phyloP scores from a whole-genome alignment of 2,888 invertebrate species.

The Pheosia gnoma region DNA sequence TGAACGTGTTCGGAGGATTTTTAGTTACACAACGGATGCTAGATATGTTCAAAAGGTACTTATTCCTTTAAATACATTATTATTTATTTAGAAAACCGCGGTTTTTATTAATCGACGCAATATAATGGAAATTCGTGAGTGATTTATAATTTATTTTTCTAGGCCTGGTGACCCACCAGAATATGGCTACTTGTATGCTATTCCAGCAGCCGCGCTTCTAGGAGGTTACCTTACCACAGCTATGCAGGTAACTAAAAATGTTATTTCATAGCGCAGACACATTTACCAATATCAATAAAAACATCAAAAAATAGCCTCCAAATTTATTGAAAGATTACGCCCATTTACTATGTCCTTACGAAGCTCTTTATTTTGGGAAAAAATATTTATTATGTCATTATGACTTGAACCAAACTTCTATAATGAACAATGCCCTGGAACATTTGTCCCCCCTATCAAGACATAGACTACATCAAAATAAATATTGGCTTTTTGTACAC shows the following conservation, averaged over 20 bases:
- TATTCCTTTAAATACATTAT: slow-evolving; percentile 6
- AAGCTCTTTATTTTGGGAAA: too few relatives aligned
- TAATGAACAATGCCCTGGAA: too few relatives aligned
- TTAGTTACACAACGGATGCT: slow-evolving; percentile 95
- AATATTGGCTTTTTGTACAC: too few relatives aligned
- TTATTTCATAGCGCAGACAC: neutral
- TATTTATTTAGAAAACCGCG: neutral
- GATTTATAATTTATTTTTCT: slow-evolving; percentile 5
- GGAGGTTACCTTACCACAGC: slow-evolving; percentile 87
- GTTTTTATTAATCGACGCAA: too few relatives aligned
- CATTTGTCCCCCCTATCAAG: too few relatives aligned
- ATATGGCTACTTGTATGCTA: slow-evolving; percentile 90
- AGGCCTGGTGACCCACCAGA: slow-evolving; percentile 93
- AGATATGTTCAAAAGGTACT: slow-evolving; percentile 93
- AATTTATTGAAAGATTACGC: too few relatives aligned
- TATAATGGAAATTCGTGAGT: neutral
- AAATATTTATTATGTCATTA: too few relatives aligned
- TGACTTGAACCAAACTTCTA: too few relatives aligned
- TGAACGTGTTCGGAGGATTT: slow-evolving; percentile 96
- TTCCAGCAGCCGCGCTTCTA: slow-evolving; percentile 89
- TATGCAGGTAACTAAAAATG: slow-evolving; percentile 67
- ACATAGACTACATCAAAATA: too few relatives aligned
- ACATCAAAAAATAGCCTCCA: too few relatives aligned
- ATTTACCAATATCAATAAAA: too few relatives aligned
- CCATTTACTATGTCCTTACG: too few relatives aligned